A percentile compares a stretch with the other conserved stretches of the same genome.
Evolutionary conservation across 2,888 invertebrate species (phyloP).

Genomic region (Julus scandinavius): DNA sequence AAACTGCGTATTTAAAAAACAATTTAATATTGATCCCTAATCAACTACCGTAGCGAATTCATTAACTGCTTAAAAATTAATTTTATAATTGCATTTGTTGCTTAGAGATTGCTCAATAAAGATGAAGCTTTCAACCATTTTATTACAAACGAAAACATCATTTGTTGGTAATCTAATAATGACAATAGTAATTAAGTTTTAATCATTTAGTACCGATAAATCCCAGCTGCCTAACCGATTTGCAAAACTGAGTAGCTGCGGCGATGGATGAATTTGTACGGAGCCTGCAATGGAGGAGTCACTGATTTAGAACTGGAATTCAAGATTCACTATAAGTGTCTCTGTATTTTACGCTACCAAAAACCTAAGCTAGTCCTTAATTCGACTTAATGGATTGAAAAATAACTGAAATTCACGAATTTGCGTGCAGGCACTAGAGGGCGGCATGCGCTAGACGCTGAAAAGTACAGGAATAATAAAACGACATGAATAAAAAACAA

Average conservation of each 20-base stretch:
- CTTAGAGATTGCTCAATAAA: not conserved
- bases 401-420: not conserved
- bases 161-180: not conserved
- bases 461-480: not conserved
- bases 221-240: not conserved
- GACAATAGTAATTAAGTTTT: not conserved
- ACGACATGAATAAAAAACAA: not conserved
- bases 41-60: no score
- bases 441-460: not conserved
- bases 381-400: not conserved
- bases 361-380: not conserved
- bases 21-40: no score
- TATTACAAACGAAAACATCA: not conserved
- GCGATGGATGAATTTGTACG: not conserved
- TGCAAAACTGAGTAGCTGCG: not conserved
- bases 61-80: not conserved
- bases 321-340: not conserved
- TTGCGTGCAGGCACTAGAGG: not conserved
- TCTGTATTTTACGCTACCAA: not conserved
- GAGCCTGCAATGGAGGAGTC: not conserved
- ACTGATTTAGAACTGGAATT: not conserved
- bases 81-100: not conserved
- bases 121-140: not conserved
- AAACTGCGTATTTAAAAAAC: no score
- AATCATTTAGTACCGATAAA: not conserved